phyloP scores from a whole-genome alignment of 2,888 invertebrate species.

The Drosophila quinaria region DNA sequence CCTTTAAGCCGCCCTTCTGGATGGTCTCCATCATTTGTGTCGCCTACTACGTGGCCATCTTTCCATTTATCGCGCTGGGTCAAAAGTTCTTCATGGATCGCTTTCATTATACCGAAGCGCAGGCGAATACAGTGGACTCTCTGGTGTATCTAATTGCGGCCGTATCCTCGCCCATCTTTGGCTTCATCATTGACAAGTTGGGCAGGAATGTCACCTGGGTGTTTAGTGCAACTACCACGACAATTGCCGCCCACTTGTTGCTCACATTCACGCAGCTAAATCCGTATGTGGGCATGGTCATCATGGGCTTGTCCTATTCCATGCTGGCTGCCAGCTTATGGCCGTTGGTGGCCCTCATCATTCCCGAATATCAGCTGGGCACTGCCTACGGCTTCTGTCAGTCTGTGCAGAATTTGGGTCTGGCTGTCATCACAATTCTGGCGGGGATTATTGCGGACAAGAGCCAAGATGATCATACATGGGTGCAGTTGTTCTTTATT shows the following conservation, averaged over 20 bases:
- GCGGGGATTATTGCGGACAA: slow-evolving; percentile 95
- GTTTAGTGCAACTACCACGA: slow-evolving; percentile 90
- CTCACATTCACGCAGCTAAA: slow-evolving; percentile 88
- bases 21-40: slow-evolving; percentile 95
- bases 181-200: slow-evolving; percentile 94
- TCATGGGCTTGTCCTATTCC: slow-evolving; percentile 96
- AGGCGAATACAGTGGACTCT: slow-evolving; percentile 94
- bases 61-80: slow-evolving; percentile 97
- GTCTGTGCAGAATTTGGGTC: slow-evolving; percentile 97
- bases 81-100: slow-evolving; percentile 96
- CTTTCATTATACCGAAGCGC: slow-evolving; percentile 89
- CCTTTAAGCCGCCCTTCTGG: slow-evolving; percentile 95
- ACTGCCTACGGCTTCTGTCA: slow-evolving; percentile 99
- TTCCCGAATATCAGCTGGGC: slow-evolving; percentile 96
- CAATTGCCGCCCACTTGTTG: slow-evolving; percentile 89
- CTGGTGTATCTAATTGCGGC: slow-evolving; percentile 94
- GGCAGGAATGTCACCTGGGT: slow-evolving; percentile 97
- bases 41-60: slow-evolving; percentile 97
- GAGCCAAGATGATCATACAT: slow-evolving; percentile 90
- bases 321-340: slow-evolving; percentile 97
- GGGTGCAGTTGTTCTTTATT: slow-evolving; percentile 97
- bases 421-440: slow-evolving; percentile 93
- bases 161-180: slow-evolving; percentile 93
- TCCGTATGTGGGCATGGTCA: slow-evolving; percentile 89
- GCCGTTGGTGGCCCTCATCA: slow-evolving; percentile 97